Evolutionary conservation across 2,797 vertebrate species (phyloP), one percentile per base, ranked within the genome.

Genomic region (Malacoraja senta): DNA sequence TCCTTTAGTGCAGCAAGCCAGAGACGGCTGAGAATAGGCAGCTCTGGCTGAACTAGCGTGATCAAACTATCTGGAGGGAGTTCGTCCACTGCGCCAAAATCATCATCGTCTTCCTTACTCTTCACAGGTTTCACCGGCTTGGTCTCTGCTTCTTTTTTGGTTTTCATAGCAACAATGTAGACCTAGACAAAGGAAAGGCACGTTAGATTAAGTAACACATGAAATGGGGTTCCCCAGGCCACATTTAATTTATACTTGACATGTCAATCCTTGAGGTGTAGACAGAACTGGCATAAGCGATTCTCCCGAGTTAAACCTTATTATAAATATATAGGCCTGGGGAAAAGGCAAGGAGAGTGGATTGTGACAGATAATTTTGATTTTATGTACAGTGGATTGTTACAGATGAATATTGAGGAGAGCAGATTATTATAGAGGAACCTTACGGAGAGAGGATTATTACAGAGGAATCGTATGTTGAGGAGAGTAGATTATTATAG

Each of bases 151-250:
- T 99, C 98, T 93, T 98, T 99, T 96, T 98, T 99, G 94, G 99
- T 97, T 95, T 98, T 99, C 99, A 99, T 99, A 2, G 99, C 98
- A 94, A 99, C 97, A 44, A 99, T 97, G 12, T 99, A 99, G 1
- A 99, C 99, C 99, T 99, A 94, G 93, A 78, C 65, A 35, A 44
- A 35, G 13, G 58, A 68, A 38, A 58, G 35, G 38, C 38, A 68
- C 8, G 9, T n/a, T 29, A 80, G 78, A 44, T 65, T 83, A 84
- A 84, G 26, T 21, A 8, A 79, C 72, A 93, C 2, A 13, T n/a
- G 13, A 29, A 44, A 83, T n/a, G 13, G 24, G 15, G 12, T 58
- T 58, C 38, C 24, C 24, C 4, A 92, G 68, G 15, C 26, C 6
- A 76, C 35, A 13, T 91, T 92, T 68, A n/a, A 88, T 35, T 68